Percentiles rank a stretch among this genome's conserved stretches.
These are phyloP conservation scores for Fopius arisanus DNA, from an alignment of 1,140 invertebrate genomes.

Conservation along the genomic window DNA sequence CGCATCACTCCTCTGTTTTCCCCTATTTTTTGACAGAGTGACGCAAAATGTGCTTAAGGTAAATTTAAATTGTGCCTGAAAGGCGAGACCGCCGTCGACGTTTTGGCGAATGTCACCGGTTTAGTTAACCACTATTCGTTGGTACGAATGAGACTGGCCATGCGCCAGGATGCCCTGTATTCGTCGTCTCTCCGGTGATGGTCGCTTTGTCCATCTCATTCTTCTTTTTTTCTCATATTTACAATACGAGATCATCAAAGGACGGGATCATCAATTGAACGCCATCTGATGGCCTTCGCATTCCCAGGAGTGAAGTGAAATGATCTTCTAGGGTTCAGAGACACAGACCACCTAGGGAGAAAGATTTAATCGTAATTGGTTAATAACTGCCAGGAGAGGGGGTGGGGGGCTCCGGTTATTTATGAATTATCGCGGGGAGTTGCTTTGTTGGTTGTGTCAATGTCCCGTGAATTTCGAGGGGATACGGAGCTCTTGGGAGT, in stretches of 20 bases:
- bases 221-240: neutral
- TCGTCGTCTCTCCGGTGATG: slow-evolving; percentile 37
- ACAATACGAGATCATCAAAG: neutral
- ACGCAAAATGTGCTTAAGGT: slow-evolving; percentile 59
- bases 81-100: slow-evolving; percentile 36
- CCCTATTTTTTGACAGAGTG: slow-evolving; percentile 44
- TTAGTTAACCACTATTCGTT: slow-evolving; percentile 9
- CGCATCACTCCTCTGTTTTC: slow-evolving; percentile 15
- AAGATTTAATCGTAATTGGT: slow-evolving; percentile 63
- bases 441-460: slow-evolving; percentile 56
- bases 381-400: slow-evolving; percentile 49
- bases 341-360: slow-evolving; percentile 47
- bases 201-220: slow-evolving; percentile 41
- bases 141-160: slow-evolving; percentile 41
- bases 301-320: neutral
- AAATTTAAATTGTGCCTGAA: slow-evolving; percentile 61
- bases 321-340: neutral
- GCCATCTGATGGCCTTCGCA: too few relatives aligned
- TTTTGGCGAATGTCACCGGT: slow-evolving; percentile 45
- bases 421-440: slow-evolving; percentile 48
- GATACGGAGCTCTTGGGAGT: neutral
- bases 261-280: neutral
- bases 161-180: slow-evolving; percentile 45
- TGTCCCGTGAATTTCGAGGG: slow-evolving; percentile 43
- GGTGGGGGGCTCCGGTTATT: slow-evolving; percentile 48